These are phyloP conservation scores for Ceyx margarethae DNA, from an alignment of 2,113 vertebrate genomes.

Conservation along the genomic window DNA sequence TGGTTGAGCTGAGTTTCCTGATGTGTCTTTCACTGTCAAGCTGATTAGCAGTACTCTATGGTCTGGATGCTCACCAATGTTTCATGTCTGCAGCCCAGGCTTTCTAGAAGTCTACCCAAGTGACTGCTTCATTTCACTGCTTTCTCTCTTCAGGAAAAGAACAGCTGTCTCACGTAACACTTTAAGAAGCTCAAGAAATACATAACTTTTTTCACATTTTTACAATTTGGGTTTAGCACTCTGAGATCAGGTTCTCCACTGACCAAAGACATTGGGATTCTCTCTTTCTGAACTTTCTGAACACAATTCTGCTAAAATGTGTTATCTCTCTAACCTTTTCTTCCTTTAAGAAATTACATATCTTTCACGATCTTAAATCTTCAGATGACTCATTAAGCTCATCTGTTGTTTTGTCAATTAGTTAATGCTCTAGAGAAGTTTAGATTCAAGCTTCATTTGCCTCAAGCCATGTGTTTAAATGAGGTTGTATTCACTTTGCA, in stretches of 20 bases:
- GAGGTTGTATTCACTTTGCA: not conserved
- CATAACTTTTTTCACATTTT: not conserved
- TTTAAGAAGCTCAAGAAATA: not conserved
- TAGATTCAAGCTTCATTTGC: not conserved
- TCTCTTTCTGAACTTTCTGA: not conserved
- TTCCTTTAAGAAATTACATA: not conserved
- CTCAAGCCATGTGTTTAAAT: not conserved
- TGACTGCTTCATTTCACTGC: not conserved
- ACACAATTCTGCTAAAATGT: not conserved
- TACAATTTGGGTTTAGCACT: not conserved
- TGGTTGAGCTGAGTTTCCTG: not conserved
- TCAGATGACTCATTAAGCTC: not conserved
- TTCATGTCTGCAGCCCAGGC: not conserved
- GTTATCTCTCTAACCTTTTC: not conserved
- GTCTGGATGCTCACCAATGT: not conserved
- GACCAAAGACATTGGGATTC: not conserved
- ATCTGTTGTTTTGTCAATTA: not conserved
- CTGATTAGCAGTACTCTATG: not conserved
- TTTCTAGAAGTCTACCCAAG: not conserved
- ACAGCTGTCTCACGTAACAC: not conserved
- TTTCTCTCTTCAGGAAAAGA: not conserved
- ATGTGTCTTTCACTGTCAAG: not conserved
- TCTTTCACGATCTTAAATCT: not conserved
- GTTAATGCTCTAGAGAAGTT: not conserved
- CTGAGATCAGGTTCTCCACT: not conserved